Conservation (phyloP, 2,113 vertebrate species). For the Tauraco erythrolophus region DNA sequence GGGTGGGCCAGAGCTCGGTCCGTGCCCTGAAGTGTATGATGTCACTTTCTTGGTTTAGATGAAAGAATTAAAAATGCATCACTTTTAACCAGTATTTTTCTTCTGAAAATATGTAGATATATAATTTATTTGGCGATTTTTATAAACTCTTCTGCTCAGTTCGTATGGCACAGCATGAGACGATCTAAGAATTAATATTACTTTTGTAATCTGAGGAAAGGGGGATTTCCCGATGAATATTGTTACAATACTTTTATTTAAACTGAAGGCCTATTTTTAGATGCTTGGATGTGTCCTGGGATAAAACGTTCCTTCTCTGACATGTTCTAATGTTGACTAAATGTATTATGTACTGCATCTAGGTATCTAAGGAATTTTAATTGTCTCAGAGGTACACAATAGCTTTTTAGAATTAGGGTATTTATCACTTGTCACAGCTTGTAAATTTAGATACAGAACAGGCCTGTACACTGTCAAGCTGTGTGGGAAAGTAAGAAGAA, state of each 20-base stretch:
- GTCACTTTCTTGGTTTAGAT: background rate
- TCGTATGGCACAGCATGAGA: background rate
- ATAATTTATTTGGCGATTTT: background rate
- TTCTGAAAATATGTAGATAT: background rate
- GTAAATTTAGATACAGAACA: slow-evolving; percentile 58
- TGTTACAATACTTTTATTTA: slow-evolving; percentile 28
- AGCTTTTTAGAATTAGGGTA: slow-evolving; percentile 54
- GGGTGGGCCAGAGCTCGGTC: background rate
- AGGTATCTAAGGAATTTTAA: slow-evolving; percentile 69
- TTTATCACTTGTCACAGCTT: slow-evolving; percentile 69
- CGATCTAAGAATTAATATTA: background rate
- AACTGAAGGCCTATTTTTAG: slow-evolving; percentile 59
- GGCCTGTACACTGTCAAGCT: slow-evolving; percentile 49
- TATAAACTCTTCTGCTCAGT: background rate
- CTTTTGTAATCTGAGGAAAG: slow-evolving; percentile 21
- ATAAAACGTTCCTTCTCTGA: slow-evolving; percentile 42
- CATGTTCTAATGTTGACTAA: slow-evolving; percentile 56
- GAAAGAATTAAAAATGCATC: background rate
- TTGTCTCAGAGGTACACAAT: slow-evolving; percentile 56
- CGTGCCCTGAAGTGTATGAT: background rate
- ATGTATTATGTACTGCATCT: slow-evolving; percentile 60
- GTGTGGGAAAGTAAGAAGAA: slow-evolving; percentile 46
- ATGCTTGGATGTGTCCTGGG: slow-evolving; percentile 8
- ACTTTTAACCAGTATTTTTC: background rate
- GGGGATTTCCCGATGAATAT: slow-evolving; percentile 38